Evolutionary conservation across 1,140 invertebrate species (phyloP), one percentile per base, ranked within the genome.

Genomic region (Calephelis virginiensis): DNA sequence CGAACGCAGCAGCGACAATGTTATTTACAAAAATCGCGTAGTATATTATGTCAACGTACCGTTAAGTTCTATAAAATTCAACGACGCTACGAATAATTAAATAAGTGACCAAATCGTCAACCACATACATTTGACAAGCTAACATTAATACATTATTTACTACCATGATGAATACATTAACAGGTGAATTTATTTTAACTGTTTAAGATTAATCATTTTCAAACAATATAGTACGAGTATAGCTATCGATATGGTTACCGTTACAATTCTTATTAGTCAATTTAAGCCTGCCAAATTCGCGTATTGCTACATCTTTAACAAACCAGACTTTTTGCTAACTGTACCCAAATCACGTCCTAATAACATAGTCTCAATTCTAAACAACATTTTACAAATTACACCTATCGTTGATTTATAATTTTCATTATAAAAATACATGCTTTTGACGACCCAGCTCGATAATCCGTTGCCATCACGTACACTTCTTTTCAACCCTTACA

Each of bases 121-220:
- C 79, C 86, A 83, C 80, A 85, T 87, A 83, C 82, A 84, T 86
- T 75, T 84, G 81, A 89, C 78, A 84, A 83, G 81, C 89, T 91
- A 89, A 91, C 86, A 89, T 87, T 72, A 74, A 89, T 85, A 90
- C 82, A 85, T 80, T 87, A 83, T 73, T 76, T 74, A 77, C 85
- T 89, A 91, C 83, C 77, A 78, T 82, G 83, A 89, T 88, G 86
- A 85, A 83, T 86, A 88, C 84, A 90, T 84, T 91, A 91, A 91
- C 89, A 91, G 89, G 87, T 91, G 89, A 86, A 78, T 83, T 73
- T 76, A 78, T 76, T 59, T 59, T 86, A 87, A 88, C 77, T 79
- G 81, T 78, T 83, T 83, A 75, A 80, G 82, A 85, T 81, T 79
- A 82, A 84, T 81, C 74, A 76, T 80, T 73, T 82, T 85, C 76